These are phyloP conservation scores for Acholoe squamosa DNA, from an alignment of 2,888 invertebrate genomes.

Conservation along the genomic window DNA sequence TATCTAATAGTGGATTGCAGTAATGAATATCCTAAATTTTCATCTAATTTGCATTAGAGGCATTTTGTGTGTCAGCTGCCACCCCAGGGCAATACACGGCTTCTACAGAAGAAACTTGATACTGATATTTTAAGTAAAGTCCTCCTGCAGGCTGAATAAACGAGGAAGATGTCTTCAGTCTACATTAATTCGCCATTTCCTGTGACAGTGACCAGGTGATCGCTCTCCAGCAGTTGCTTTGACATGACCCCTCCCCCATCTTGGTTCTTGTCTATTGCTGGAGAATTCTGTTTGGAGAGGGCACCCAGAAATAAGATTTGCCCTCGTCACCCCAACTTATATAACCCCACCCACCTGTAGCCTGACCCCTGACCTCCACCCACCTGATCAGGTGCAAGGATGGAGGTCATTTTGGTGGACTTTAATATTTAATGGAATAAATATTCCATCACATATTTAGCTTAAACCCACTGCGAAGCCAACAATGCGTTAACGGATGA, in stretches of 20 bases:
- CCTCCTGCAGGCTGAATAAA: constrained; percentile 31
- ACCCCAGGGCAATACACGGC: background rate
- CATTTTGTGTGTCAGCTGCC: background rate
- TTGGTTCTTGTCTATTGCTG: background rate
- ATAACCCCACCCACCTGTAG: constrained; percentile 7
- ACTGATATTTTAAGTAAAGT: constrained; percentile 40
- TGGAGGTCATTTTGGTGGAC: background rate
- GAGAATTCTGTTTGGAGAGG: background rate
- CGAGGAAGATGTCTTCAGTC: background rate
- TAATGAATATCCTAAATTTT: background rate
- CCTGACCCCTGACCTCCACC: constrained; percentile 39
- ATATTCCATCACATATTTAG: background rate
- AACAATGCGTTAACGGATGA: background rate
- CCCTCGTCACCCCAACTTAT: constrained; percentile 1
- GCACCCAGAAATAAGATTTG: background rate
- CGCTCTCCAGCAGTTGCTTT: background rate
- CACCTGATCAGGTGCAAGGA: constrained; percentile 44
- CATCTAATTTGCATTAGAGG: background rate
- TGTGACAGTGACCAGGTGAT: background rate
- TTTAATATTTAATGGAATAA: background rate
- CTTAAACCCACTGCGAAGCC: background rate
- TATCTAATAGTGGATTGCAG: background rate
- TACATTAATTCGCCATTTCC: constrained; percentile 32
- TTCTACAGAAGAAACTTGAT: background rate
- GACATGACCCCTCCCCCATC: background rate